A percentile compares a stretch with the other conserved stretches of the same genome.
Evolutionary conservation across 1,140 invertebrate species (phyloP).

Genomic region (Habropoda laboriosa): DNA sequence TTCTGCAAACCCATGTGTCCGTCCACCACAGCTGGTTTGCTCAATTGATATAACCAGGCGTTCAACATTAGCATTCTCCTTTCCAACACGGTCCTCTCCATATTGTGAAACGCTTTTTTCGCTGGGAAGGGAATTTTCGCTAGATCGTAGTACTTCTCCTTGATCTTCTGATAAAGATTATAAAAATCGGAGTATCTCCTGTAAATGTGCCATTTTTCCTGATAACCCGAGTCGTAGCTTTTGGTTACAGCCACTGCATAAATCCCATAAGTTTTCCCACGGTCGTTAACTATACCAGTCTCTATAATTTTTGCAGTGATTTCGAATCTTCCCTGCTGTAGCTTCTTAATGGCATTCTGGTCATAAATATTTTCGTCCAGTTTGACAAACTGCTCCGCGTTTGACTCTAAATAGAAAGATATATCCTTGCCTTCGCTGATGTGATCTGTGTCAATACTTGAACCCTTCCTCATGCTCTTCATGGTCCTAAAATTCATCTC

Average conservation of each 20-base stretch:
- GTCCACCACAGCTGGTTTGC: slow-evolving; percentile 84
- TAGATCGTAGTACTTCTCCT: slow-evolving; percentile 91
- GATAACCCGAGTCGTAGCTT: slow-evolving; percentile 84
- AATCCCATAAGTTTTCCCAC: slow-evolving; percentile 92
- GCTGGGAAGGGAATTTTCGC: slow-evolving; percentile 92
- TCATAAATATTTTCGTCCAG: slow-evolving; percentile 73
- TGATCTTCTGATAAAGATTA: slow-evolving; percentile 90
- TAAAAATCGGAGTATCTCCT: slow-evolving; percentile 95
- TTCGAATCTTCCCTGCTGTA: slow-evolving; percentile 84
- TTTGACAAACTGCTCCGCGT: slow-evolving; percentile 69
- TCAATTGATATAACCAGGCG: slow-evolving; percentile 89
- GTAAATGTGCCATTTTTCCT: slow-evolving; percentile 91
- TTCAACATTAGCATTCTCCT: slow-evolving; percentile 93
- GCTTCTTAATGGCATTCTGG: slow-evolving; percentile 80
- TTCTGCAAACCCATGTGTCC: slow-evolving; percentile 86
- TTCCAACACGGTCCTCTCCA: slow-evolving; percentile 93
- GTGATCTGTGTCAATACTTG: slow-evolving; percentile 66
- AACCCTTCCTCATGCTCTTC: slow-evolving; percentile 60
- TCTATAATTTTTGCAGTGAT: slow-evolving; percentile 87
- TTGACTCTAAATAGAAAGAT: slow-evolving; percentile 70
- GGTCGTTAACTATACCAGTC: slow-evolving; percentile 89
- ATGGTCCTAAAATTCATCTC: slow-evolving; percentile 29
- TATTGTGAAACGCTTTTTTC: slow-evolving; percentile 97
- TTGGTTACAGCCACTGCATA: slow-evolving; percentile 93
- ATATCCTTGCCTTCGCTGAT: slow-evolving; percentile 66